phyloP scores from a whole-genome alignment of 2,888 invertebrate species.

The Piscicola geometra region DNA sequence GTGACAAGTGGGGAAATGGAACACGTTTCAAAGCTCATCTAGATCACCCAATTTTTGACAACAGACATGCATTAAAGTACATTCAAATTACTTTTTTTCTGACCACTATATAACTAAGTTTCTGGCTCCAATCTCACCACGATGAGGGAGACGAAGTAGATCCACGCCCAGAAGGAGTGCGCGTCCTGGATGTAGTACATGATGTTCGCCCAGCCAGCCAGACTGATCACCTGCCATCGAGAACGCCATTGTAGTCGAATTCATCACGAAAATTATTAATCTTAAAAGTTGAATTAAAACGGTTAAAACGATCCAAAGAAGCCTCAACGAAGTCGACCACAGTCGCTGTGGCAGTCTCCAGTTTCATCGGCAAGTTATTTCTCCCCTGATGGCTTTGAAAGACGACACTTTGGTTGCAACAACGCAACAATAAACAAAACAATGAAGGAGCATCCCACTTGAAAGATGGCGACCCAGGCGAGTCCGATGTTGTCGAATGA shows the following conservation, averaged over 20 bases:
- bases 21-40: too few relatives aligned
- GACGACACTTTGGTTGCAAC: too few relatives aligned
- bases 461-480: constrained; percentile 99
- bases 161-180: constrained; percentile 99
- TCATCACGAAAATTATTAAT: neutral
- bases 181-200: constrained; percentile 99
- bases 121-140: constrained; percentile 76
- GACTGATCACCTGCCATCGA: constrained; percentile 85
- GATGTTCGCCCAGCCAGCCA: constrained; percentile 99
- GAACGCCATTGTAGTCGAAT: neutral
- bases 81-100: too few relatives aligned
- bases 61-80: too few relatives aligned
- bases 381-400: too few relatives aligned
- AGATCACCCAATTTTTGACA: too few relatives aligned
- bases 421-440: too few relatives aligned
- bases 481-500: constrained; percentile 99
- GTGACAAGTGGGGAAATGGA: too few relatives aligned
- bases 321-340: neutral
- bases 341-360: too few relatives aligned
- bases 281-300: neutral
- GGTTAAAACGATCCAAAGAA: too few relatives aligned
- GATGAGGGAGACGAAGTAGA: constrained; percentile 96
- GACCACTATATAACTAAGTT: too few relatives aligned
- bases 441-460: constrained; percentile 73
- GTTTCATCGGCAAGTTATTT: too few relatives aligned